Percentiles rank a stretch among this genome's conserved stretches.
These are phyloP conservation scores for Saccostrea echinata DNA, from an alignment of 1,140 invertebrate species.

Conservation along the genomic window DNA sequence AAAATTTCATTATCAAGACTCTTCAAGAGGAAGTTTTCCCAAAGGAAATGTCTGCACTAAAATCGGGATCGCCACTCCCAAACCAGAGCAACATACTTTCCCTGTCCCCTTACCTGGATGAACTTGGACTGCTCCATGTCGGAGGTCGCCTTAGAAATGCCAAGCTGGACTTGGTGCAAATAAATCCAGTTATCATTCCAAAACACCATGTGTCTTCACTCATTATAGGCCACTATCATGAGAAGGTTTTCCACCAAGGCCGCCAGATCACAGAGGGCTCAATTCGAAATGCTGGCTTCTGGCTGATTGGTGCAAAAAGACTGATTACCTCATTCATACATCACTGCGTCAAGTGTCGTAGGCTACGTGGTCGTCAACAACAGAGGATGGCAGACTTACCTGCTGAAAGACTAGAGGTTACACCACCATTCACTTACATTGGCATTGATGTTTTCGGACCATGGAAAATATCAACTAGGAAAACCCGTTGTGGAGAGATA, in stretches of 20 bases:
- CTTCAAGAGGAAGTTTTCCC: constrained; percentile 33
- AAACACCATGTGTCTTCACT: not conserved
- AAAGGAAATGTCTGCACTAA: constrained; percentile 2
- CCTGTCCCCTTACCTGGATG: constrained; percentile 13
- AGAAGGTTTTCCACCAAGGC: constrained; percentile 26
- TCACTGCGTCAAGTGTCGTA: constrained; percentile 58
- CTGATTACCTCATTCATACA: constrained; percentile 35
- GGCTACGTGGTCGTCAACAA: constrained; percentile 31
- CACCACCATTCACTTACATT: constrained; percentile 54
- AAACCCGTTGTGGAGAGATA: constrained; percentile 51
- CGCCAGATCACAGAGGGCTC: constrained; percentile 44
- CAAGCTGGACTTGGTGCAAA: not conserved
- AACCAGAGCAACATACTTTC: not conserved
- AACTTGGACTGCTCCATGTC: not conserved
- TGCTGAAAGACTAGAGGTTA: constrained; percentile 35
- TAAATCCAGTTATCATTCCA: constrained; percentile 18
- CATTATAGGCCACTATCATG: not conserved
- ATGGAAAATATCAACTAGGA: constrained; percentile 40
- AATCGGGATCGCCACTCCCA: not conserved
- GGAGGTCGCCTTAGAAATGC: not conserved
- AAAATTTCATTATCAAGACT: constrained; percentile 21
- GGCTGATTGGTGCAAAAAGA: constrained; percentile 45
- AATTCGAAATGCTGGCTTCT: constrained; percentile 32
- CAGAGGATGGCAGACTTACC: constrained; percentile 64
- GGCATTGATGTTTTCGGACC: constrained; percentile 59